Percentiles rank a stretch among this genome's conserved stretches.
Conservation (phyloP, 2,113 vertebrate genomes). For the Hyla sarda region DNA sequence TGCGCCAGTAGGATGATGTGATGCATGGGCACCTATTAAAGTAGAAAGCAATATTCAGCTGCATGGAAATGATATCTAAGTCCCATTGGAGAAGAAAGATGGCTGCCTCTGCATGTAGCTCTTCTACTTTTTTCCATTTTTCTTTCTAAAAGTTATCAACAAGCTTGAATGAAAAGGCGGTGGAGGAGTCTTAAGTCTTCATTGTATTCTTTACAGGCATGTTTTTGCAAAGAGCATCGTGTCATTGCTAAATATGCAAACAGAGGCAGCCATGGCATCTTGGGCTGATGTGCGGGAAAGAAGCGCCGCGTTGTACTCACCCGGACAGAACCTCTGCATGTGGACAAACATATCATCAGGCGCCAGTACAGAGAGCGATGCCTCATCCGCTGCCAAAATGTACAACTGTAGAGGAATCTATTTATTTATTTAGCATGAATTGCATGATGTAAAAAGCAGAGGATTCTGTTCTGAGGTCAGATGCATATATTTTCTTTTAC, state of each 20-base stretch:
- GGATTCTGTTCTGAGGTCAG: slow-evolving; percentile 71
- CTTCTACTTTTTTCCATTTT: slow-evolving; percentile 72
- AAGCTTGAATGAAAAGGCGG: slow-evolving; percentile 75
- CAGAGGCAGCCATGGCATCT: slow-evolving; percentile 90
- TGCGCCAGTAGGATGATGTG: slow-evolving; percentile 72
- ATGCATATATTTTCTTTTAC: slow-evolving; percentile 86
- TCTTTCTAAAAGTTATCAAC: slow-evolving; percentile 77
- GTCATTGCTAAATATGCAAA: slow-evolving; percentile 93
- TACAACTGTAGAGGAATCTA: slow-evolving; percentile 80
- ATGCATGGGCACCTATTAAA: slow-evolving; percentile 74
- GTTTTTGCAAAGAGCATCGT: slow-evolving; percentile 93
- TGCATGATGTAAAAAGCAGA: slow-evolving; percentile 88
- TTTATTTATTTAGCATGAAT: slow-evolving; percentile 91
- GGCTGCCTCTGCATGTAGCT: slow-evolving; percentile 86
- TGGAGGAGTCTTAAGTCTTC: slow-evolving; percentile 87
- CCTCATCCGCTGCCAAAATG: slow-evolving; percentile 81
- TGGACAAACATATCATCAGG: slow-evolving; percentile 80
- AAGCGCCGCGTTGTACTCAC: slow-evolving; percentile 79
- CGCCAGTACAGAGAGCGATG: slow-evolving; percentile 63
- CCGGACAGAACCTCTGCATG: slow-evolving; percentile 80
- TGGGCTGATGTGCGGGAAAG: slow-evolving; percentile 83
- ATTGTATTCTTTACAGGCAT: slow-evolving; percentile 94
- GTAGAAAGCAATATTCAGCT: slow-evolving; percentile 77
- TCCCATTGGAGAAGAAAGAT: slow-evolving; percentile 78
- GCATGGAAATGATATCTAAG: slow-evolving; percentile 74